A percentile compares a stretch with the other conserved stretches of the same genome.
Evolutionary conservation across 30 jellyfish, hydroid and myxozoan species (phyloP).

Genomic region (Hydra vulgaris): DNA sequence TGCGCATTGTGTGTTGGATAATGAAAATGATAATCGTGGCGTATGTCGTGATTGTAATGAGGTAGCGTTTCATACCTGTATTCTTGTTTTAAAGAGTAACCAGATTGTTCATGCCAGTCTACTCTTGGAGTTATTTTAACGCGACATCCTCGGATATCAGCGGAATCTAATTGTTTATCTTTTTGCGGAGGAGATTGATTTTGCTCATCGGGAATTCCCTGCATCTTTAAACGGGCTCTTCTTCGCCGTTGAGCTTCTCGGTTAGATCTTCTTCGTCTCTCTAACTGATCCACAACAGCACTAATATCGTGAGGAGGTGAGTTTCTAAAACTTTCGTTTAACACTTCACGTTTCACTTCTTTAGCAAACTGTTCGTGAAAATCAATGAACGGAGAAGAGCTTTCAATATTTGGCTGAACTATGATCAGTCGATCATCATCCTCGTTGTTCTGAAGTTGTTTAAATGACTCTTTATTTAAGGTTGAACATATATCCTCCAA

Average conservation of each 20-base stretch:
- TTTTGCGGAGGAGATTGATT: slow-evolving; percentile 7
- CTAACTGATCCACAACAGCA: slow-evolving; percentile 55
- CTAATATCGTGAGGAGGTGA: slow-evolving; percentile 2
- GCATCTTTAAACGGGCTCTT: slow-evolving; percentile 66
- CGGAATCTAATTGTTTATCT: slow-evolving; percentile 1
- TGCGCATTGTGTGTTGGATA: not conserved
- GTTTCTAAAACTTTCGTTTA: not conserved
- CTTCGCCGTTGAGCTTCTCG: slow-evolving; percentile 97
- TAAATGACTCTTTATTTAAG: slow-evolving; percentile 16
- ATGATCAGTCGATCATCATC: slow-evolving; percentile 19
- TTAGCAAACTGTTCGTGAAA: not conserved
- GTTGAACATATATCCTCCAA: slow-evolving; percentile 28
- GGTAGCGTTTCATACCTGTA: not conserved
- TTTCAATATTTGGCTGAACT: slow-evolving; percentile 23
- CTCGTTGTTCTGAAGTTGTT: not conserved
- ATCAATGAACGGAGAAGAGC: not conserved
- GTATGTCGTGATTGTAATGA: not conserved
- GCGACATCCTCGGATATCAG: slow-evolving; percentile 58
- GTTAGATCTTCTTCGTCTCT: slow-evolving; percentile 78
- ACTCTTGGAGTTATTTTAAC: slow-evolving; percentile 54
- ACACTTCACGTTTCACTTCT: not conserved
- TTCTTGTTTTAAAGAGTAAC: not conserved
- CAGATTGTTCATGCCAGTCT: not conserved
- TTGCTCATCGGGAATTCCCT: slow-evolving; percentile 20
- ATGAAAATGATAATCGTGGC: not conserved